Base-by-base conservation (phyloP, 2,113 vertebrate species). In the Noctilio leporinus region DNA sequence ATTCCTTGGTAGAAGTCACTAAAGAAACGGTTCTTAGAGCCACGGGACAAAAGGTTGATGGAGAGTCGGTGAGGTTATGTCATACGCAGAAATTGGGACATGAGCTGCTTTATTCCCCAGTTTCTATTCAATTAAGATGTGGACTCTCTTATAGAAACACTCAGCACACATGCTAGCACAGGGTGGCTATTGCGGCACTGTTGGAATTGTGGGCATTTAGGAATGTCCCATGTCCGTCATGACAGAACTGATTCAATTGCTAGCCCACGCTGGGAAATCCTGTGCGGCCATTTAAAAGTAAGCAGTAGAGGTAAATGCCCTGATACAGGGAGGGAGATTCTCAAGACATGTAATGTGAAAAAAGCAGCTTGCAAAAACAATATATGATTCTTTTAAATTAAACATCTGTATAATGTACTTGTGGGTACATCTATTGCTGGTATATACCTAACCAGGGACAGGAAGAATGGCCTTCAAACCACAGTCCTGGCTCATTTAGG, bases 31-130 rank as follows among this genome's bases (percentile, higher is more conserved):
- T 47, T 30, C 72, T 91, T 59, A 69, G 81, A 76, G 49, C 17
- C 35, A 70, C 47, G 70, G 73, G 17, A 57, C 38, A 55, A 91
- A 73, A 26, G 43, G n/a, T 67, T 55, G 38, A 45, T 35, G 53
- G 35, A 67, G 72, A 38, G 33, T 30, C 14, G 53, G 26, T 40
- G 76, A 65, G 65, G 28, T 81, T 16, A 10, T 5, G 5, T 76
- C 43, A 55, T 0, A 0, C 7, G 43, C 38, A 64, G 49, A 64
- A 30, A 22, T 26, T 0, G 9, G 57, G 38, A 20, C 10, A 9
- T 19, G 33, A 49, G 30, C 75, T 19, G 38, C 47, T n/a, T 62
- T 51, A 16, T 83, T 57, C 20, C 5, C 35, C 57, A 33, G 45
- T 47, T 16, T 38, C 11, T 20, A 24, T 17, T 84, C 51, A 65